A percentile compares a stretch with the other conserved stretches of the same genome.
phyloP scores from a whole-genome alignment of 2,888 invertebrate genomes.

The Suillia variegata region DNA sequence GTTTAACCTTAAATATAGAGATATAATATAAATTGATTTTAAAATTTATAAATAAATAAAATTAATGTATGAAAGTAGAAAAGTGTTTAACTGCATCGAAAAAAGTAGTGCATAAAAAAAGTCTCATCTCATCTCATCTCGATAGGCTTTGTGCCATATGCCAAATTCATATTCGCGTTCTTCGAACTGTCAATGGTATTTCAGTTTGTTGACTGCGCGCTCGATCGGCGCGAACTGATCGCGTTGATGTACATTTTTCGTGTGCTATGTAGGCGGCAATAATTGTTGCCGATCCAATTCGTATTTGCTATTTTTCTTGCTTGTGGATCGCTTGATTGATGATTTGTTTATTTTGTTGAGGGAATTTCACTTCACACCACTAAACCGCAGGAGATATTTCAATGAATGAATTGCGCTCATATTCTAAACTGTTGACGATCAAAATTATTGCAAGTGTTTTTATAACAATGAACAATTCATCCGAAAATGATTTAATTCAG shows the following conservation, averaged over 20 bases:
- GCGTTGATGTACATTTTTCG: not conserved
- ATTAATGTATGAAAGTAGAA: too few relatives aligned
- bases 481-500: not conserved
- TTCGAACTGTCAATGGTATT: not conserved
- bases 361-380: constrained; percentile 45
- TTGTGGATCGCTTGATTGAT: constrained; percentile 50
- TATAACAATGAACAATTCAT: not conserved
- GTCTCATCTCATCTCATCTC: too few relatives aligned
- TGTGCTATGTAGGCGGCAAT: not conserved
- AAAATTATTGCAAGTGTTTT: not conserved
- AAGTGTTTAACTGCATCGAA: too few relatives aligned
- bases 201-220: not conserved
- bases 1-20: too few relatives aligned
- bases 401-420: not conserved
- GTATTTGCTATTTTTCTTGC: constrained; percentile 14
- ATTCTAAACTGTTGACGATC: not conserved
- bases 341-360: constrained; percentile 55
- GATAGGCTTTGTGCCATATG: too few relatives aligned
- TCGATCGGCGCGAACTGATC: too few relatives aligned
- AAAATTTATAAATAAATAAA: too few relatives aligned
- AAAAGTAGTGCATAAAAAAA: too few relatives aligned
- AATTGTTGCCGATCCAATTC: too few relatives aligned
- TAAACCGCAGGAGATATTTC: constrained; percentile 12
- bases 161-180: too few relatives aligned
- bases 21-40: too few relatives aligned